These are phyloP conservation scores for Dromius quadrimaculatus DNA, from an alignment of 2,888 invertebrate genomes.

Conservation along the genomic window DNA sequence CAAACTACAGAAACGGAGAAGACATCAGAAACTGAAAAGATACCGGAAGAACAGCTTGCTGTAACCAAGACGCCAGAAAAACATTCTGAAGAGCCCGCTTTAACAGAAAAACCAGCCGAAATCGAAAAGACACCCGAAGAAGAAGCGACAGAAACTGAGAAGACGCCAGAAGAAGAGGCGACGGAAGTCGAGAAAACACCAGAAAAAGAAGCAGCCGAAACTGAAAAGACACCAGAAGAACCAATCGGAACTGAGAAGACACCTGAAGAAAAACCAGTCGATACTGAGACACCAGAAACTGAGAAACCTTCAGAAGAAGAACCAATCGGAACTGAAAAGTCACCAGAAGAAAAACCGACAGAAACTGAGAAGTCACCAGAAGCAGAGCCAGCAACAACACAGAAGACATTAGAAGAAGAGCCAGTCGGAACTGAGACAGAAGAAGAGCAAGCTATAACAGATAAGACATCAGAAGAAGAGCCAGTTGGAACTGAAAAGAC, in stretches of 20 bases:
- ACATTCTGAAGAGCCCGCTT: conserved; percentile 16
- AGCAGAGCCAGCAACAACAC: conserved; percentile 34
- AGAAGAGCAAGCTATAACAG: conserved; percentile 18
- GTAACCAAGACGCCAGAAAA: conserved; percentile 1
- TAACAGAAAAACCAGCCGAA: conserved; percentile 28
- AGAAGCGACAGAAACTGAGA: not conserved
- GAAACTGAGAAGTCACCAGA: conserved; percentile 37
- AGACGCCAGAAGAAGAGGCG: conserved; percentile 15
- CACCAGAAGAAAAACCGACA: not conserved
- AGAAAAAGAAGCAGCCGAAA: not conserved
- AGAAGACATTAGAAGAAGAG: conserved; percentile 2
- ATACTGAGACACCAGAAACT: conserved; percentile 26
- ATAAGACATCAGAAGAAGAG: conserved; percentile 3
- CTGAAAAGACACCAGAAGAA: not conserved
- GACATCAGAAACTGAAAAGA: too few relatives aligned
- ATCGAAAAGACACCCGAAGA: too few relatives aligned
- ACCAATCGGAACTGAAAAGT: conserved; percentile 28
- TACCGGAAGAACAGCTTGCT: not conserved
- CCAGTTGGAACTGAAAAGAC: conserved; percentile 27
- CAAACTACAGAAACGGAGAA: conserved; percentile 26
- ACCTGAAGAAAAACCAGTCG: conserved; percentile 18
- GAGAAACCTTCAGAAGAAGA: conserved; percentile 42
- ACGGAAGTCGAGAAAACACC: conserved; percentile 8
- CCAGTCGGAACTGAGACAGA: conserved; percentile 16
- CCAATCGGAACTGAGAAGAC: not conserved